These are phyloP conservation scores for Drosophila pectinifera DNA, from an alignment of 1,140 invertebrate genomes.

Conservation along the genomic window DNA sequence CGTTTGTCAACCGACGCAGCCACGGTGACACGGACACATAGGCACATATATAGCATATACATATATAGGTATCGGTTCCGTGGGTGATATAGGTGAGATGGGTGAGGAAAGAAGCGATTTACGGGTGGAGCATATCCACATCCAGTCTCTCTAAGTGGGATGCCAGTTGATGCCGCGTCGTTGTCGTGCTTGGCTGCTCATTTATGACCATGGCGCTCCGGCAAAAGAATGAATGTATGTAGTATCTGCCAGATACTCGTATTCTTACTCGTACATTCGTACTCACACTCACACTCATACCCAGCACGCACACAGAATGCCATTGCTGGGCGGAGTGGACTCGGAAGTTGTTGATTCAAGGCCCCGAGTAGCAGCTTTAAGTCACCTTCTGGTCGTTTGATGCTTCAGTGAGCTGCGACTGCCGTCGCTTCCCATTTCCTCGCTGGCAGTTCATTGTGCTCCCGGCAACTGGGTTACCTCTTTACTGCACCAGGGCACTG, in stretches of 20 bases:
- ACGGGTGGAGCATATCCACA: slow-evolving; percentile 41
- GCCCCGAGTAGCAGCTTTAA: slow-evolving; percentile 47
- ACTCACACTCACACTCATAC: not conserved
- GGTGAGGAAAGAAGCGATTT: slow-evolving; percentile 9
- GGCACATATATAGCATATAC: not conserved
- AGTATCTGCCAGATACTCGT: slow-evolving; percentile 64
- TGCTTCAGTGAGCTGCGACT: slow-evolving; percentile 54
- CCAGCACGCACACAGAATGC: slow-evolving; percentile 47
- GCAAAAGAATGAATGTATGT: slow-evolving; percentile 23
- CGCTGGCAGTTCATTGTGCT: slow-evolving; percentile 40
- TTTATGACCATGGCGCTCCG: slow-evolving; percentile 75
- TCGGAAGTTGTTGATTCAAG: slow-evolving; percentile 54
- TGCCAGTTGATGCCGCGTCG: slow-evolving; percentile 34
- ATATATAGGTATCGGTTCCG: slow-evolving; percentile 11
- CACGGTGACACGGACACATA: slow-evolving; percentile 2
- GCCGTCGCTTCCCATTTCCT: slow-evolving; percentile 47
- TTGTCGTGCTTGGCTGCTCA: slow-evolving; percentile 74
- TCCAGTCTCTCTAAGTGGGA: slow-evolving; percentile 35
- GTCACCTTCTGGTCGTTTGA: slow-evolving; percentile 53
- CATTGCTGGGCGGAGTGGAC: slow-evolving; percentile 35
- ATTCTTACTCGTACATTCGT: not conserved
- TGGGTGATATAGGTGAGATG: slow-evolving; percentile 16
- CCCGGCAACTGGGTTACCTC: slow-evolving; percentile 39
- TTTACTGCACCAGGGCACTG: slow-evolving; percentile 32
- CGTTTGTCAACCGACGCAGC: slow-evolving; percentile 33